Percentiles rank a stretch among this genome's conserved stretches.
Conservation (phyloP, 2,888 invertebrate genomes). For the Neoitamus cyanurus region DNA sequence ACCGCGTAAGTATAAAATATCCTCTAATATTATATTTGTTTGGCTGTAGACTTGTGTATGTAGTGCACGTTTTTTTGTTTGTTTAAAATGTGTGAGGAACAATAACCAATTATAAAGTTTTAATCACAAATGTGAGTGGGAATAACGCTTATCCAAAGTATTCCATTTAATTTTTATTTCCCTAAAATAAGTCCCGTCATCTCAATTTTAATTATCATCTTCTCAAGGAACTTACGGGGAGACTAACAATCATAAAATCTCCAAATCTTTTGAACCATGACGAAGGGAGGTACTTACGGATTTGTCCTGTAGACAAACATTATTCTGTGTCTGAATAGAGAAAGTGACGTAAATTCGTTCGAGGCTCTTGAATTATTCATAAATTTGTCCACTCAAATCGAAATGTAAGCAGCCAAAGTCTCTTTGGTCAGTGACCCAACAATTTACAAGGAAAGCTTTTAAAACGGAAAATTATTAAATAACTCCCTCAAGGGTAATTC, state of each 20-base stretch:
- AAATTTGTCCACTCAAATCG: conserved; percentile 32
- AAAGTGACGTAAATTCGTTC: not conserved
- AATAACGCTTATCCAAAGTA: not conserved
- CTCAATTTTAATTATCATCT: not conserved
- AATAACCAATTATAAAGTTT: conserved; percentile 40
- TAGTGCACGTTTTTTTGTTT: not conserved
- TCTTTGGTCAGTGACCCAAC: conserved; percentile 10
- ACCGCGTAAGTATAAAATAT: conserved; percentile 85
- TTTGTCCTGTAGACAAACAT: conserved; percentile 2
- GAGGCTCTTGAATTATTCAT: conserved; percentile 19
- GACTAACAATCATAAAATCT: conserved; percentile 16
- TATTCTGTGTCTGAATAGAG: not conserved
- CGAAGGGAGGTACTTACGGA: not conserved
- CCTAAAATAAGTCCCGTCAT: not conserved
- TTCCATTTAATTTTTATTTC: not conserved
- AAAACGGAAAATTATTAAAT: conserved; percentile 33
- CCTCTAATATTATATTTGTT: not conserved
- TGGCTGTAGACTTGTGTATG: too few relatives aligned
- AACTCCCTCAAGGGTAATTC: not conserved
- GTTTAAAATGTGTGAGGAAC: not conserved
- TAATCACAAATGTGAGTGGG: not conserved
- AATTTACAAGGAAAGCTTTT: not conserved
- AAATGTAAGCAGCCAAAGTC: conserved; percentile 10
- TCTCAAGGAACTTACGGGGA: not conserved
- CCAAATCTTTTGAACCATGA: conserved; percentile 8